A percentile compares a stretch with the other conserved stretches of the same genome.
These are phyloP conservation scores for Aricia agestis DNA, from an alignment of 1,140 invertebrate genomes.

Conservation along the genomic window DNA sequence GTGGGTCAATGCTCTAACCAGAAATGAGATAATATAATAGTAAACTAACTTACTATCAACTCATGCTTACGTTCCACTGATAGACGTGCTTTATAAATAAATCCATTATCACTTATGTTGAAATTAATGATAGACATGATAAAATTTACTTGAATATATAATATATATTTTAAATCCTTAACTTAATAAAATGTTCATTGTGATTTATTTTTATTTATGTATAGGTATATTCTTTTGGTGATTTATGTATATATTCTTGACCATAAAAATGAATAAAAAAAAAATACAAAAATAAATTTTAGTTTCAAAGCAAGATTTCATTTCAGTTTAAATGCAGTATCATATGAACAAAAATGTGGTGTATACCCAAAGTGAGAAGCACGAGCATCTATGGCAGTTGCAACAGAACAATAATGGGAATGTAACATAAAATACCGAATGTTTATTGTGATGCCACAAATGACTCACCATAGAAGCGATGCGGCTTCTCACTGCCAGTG, in stretches of 20 bases:
- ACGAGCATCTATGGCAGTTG: constrained; percentile 48
- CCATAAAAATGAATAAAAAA: neutral
- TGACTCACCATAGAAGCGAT: constrained; percentile 74
- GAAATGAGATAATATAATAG: constrained; percentile 10
- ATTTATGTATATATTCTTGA: no score
- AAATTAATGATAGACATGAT: neutral
- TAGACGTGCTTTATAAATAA: constrained; percentile 6
- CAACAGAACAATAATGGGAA: constrained; percentile 53
- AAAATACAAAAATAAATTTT: neutral
- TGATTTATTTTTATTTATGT: no score
- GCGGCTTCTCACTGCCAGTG: constrained; percentile 59
- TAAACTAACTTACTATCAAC: constrained; percentile 16
- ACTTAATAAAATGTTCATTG: no score
- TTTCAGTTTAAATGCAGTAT: neutral
- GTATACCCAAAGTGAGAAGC: constrained; percentile 47
- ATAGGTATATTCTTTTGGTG: no score
- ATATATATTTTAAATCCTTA: neutral
- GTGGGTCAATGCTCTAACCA: neutral
- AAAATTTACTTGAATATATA: neutral
- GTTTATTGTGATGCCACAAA: constrained; percentile 18
- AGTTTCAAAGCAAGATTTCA: neutral
- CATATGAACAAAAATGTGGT: constrained; percentile 32
- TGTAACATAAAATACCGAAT: neutral
- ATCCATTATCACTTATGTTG: neutral
- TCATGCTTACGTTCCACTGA: constrained; percentile 4